These are phyloP conservation scores for Hassar affinis DNA, from an alignment of 2,113 vertebrate species.

Conservation along the genomic window DNA sequence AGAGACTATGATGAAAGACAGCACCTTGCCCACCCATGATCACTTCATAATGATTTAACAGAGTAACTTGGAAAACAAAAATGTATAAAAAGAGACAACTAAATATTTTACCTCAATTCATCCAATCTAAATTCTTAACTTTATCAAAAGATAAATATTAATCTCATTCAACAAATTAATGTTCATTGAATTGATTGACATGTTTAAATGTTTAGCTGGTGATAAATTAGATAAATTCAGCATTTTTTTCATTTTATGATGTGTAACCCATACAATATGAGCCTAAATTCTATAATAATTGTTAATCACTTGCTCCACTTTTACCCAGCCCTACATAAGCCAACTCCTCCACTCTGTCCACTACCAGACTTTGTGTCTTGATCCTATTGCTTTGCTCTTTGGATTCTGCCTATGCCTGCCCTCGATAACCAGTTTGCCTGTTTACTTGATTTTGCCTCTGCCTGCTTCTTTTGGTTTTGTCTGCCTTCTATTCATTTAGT, in stretches of 20 bases:
- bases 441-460: no score
- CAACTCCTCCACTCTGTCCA: not conserved
- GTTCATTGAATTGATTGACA: not conserved
- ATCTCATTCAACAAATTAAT: not conserved
- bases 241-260: not conserved
- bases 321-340: no score
- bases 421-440: no score
- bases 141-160: not conserved
- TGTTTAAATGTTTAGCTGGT: not conserved
- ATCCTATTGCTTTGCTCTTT: no score
- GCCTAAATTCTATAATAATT: not conserved
- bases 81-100: not conserved
- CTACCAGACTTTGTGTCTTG: no score
- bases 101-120: not conserved
- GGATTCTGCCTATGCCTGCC: no score
- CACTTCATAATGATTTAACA: not conserved
- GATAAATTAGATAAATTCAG: not conserved
- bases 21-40: not conserved
- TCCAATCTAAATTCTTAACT: not conserved
- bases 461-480: no score
- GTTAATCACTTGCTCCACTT: no score
- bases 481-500: no score
- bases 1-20: not conserved
- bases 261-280: constrained; percentile 1
- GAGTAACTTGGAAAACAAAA: not conserved